Conservation (phyloP, 1,140 invertebrate species). For the Drosophila watanabei region DNA sequence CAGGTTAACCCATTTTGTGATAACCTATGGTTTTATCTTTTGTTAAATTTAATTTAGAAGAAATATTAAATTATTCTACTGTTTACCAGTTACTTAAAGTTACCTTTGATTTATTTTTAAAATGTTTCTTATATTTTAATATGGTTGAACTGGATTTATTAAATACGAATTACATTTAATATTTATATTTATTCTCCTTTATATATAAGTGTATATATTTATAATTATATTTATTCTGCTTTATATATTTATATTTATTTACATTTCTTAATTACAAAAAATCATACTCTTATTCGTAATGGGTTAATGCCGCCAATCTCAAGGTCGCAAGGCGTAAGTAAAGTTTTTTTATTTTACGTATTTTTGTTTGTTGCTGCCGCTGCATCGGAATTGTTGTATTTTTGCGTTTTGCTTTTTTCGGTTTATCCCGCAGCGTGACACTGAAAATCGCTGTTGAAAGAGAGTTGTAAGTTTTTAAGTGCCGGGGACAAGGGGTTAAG, state of each 20-base stretch:
- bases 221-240: not conserved
- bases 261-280: not conserved
- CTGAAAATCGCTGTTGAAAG: conserved; percentile 49
- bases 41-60: not conserved
- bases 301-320: conserved; percentile 61
- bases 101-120: not conserved
- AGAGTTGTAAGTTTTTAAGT: conserved; percentile 14
- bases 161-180: not conserved
- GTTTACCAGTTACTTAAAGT: too few species aligned
- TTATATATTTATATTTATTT: not conserved
- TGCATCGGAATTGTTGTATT: conserved; percentile 61
- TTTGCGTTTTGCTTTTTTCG: conserved; percentile 21
- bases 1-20: conserved; percentile 14
- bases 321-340: conserved; percentile 64
- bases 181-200: not conserved
- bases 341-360: conserved; percentile 31
- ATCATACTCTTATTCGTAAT: conserved; percentile 34
- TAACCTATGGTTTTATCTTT: not conserved
- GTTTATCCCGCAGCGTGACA: conserved; percentile 59
- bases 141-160: not conserved
- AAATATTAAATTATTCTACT: too few species aligned
- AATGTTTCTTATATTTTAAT: too few species aligned
- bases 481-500: not conserved
- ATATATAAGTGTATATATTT: too few species aligned
- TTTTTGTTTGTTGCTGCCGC: conserved; percentile 34